Evolutionary conservation across 1,140 invertebrate genomes (phyloP).

Genomic region (Cydia splendana): DNA sequence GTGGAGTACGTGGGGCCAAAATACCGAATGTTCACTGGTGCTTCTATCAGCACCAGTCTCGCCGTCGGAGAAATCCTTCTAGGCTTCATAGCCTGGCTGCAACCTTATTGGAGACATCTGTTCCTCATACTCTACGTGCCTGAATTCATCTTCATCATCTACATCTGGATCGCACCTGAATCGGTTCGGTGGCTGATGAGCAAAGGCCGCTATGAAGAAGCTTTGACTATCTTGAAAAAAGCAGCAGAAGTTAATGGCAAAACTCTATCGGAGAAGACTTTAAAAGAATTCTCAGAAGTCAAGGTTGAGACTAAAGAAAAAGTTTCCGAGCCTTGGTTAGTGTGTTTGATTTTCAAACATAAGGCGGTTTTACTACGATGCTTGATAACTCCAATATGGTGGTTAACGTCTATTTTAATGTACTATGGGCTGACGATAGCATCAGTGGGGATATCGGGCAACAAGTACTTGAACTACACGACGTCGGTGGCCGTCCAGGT

Average conservation of each 20-base stretch:
- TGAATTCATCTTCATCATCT: slow-evolving; percentile 82
- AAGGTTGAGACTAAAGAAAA: slow-evolving; percentile 25
- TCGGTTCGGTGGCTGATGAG: slow-evolving; percentile 88
- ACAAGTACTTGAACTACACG: slow-evolving; percentile 83
- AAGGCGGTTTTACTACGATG: slow-evolving; percentile 80
- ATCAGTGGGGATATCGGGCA: slow-evolving; percentile 80
- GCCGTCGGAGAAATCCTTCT: slow-evolving; percentile 85
- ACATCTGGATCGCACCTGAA: slow-evolving; percentile 82
- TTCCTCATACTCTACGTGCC: slow-evolving; percentile 84
- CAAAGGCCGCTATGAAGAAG: slow-evolving; percentile 83
- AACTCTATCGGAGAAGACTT: slow-evolving; percentile 75
- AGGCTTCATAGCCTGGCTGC: slow-evolving; percentile 83
- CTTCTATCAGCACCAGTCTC: slow-evolving; percentile 84
- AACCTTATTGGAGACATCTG: slow-evolving; percentile 85
- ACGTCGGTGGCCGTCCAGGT: slow-evolving; percentile 82
- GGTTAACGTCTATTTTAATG: slow-evolving; percentile 82
- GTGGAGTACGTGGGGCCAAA: slow-evolving; percentile 87
- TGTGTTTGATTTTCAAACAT: slow-evolving; percentile 76
- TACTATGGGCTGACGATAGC: slow-evolving; percentile 83
- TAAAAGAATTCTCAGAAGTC: slow-evolving; percentile 57
- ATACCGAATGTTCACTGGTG: slow-evolving; percentile 85
- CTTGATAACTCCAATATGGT: slow-evolving; percentile 82
- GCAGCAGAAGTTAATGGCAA: slow-evolving; percentile 84
- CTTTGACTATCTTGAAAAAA: slow-evolving; percentile 80
- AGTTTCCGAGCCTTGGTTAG: slow-evolving; percentile 52